Percentiles rank a stretch among this genome's conserved stretches.
Conservation (phyloP, 1,140 invertebrate species). For the Vanessa atalanta region DNA sequence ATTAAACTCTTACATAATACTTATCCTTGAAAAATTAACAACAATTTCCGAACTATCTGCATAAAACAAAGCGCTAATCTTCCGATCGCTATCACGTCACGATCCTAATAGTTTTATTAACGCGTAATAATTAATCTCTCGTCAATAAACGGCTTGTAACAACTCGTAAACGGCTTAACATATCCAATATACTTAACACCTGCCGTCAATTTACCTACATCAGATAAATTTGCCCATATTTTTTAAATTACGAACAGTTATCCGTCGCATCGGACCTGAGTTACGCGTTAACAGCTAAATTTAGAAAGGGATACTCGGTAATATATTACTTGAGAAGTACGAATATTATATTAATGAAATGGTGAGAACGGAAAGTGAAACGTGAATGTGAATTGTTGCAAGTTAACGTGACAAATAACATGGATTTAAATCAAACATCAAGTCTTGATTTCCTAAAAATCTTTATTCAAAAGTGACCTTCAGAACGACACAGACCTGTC, state of each 20-base stretch:
- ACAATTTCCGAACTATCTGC: too few relatives aligned
- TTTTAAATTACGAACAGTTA: conserved; percentile 18
- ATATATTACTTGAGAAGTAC: too few relatives aligned
- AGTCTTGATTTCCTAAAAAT: too few relatives aligned
- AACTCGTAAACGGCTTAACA: neutral
- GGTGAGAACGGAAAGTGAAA: too few relatives aligned
- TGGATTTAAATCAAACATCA: too few relatives aligned
- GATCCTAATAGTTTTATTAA: conserved; percentile 29
- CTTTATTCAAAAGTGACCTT: too few relatives aligned
- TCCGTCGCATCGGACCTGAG: conserved; percentile 8
- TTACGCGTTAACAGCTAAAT: conserved; percentile 4
- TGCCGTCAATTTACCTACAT: conserved; percentile 13
- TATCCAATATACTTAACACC: conserved; percentile 24
- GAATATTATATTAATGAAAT: too few relatives aligned
- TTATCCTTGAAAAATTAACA: too few relatives aligned
- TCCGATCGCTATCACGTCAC: conserved; percentile 10
- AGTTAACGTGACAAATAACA: too few relatives aligned
- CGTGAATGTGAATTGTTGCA: too few relatives aligned
- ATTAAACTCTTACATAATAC: too few relatives aligned
- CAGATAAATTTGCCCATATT: neutral
- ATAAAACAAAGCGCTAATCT: neutral
- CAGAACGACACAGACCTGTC: too few relatives aligned
- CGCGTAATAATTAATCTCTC: conserved; percentile 25
- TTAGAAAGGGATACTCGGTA: neutral
- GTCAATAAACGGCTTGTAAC: neutral